Evolutionary conservation across 2,113 vertebrate species (phyloP).

Genomic region (Pterophyllum scalare): DNA sequence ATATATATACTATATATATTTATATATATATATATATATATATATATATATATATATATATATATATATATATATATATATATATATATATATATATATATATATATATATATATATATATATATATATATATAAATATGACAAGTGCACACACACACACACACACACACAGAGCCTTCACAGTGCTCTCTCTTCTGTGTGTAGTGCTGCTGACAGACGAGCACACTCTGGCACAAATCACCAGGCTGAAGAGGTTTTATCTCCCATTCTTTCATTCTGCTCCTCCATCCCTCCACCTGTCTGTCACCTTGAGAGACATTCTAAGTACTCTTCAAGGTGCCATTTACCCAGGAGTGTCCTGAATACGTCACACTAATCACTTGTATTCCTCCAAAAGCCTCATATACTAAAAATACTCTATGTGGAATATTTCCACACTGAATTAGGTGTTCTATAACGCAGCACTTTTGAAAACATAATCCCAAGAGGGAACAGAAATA

Average conservation of each 20-base stretch:
- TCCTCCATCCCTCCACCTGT: conserved; percentile 40
- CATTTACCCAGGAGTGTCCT: conserved; percentile 22
- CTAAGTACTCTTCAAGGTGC: conserved; percentile 33
- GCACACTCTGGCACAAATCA: conserved; percentile 51
- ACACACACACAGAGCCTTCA: background rate
- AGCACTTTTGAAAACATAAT: conserved; percentile 4
- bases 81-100: conserved; percentile 7
- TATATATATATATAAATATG: conserved; percentile 3
- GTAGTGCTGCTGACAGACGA: conserved; percentile 34
- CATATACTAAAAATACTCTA: background rate
- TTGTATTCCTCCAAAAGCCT: conserved; percentile 11
- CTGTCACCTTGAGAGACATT: conserved; percentile 51
- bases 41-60: too few relatives aligned
- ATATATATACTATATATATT: background rate
- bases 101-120: conserved; percentile 5
- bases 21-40: conserved; percentile 8
- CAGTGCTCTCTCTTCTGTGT: conserved; percentile 1
- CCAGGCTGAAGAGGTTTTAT: conserved; percentile 51
- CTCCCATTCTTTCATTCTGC: conserved; percentile 35
- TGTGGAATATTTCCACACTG: background rate
- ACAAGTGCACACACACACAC: background rate
- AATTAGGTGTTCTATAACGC: background rate
- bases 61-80: conserved; percentile 6
- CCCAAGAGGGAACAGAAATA: background rate
- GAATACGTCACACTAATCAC: conserved; percentile 34